These are phyloP conservation scores for Pseudomyrmex pallidus DNA, from an alignment of 1,140 invertebrate genomes.

Conservation along the genomic window DNA sequence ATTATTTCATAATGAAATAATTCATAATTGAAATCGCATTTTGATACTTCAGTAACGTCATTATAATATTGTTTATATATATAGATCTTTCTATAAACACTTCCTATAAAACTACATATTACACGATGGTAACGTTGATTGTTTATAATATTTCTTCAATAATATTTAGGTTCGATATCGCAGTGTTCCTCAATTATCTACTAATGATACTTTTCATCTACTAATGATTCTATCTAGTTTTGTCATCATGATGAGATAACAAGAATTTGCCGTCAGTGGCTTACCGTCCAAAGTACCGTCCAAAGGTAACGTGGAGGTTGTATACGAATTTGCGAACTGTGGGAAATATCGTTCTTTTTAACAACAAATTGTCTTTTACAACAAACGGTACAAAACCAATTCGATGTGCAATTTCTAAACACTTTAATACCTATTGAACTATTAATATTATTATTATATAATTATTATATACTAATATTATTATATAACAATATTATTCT, in stretches of 20 bases:
- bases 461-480: too few relatives aligned
- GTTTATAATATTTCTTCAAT: not conserved
- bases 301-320: not conserved
- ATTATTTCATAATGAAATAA: not conserved
- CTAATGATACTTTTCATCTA: slow-evolving; percentile 17
- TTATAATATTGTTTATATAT: not conserved
- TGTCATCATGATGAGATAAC: not conserved
- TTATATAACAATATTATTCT: too few relatives aligned
- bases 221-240: not conserved
- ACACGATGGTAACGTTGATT: not conserved
- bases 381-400: not conserved
- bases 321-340: not conserved
- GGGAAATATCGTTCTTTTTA: slow-evolving; percentile 23
- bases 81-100: too few relatives aligned
- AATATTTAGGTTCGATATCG: not conserved
- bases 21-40: too few relatives aligned
- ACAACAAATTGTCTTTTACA: too few relatives aligned
- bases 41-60: not conserved
- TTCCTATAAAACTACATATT: too few relatives aligned
- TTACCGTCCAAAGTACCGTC: slow-evolving; percentile 2
- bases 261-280: slow-evolving; percentile 20
- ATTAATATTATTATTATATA: too few relatives aligned
- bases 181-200: slow-evolving; percentile 3
- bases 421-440: too few relatives aligned
- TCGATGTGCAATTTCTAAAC: not conserved